Conservation (phyloP, 2,113 vertebrate genomes). For the Rhinogobius similis region DNA sequence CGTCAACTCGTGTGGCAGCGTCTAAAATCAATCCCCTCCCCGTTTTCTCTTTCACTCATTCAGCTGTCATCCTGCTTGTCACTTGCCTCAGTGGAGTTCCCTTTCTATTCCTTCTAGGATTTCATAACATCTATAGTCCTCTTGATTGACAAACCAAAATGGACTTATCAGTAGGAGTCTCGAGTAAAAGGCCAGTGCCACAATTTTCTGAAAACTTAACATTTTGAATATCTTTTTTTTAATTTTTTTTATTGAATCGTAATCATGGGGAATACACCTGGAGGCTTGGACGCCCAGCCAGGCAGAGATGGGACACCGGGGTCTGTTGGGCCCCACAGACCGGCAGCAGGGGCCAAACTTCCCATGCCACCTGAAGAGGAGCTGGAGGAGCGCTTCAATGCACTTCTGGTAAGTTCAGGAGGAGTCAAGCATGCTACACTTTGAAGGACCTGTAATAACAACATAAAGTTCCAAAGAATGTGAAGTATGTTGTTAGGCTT, state of each 20-base stretch:
- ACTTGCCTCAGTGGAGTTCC: constrained; percentile 47
- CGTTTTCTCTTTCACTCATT: constrained; percentile 33
- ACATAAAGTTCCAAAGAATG: constrained; percentile 43
- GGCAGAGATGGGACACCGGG: constrained; percentile 55
- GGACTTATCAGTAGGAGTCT: constrained; percentile 9
- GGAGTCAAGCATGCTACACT: not conserved
- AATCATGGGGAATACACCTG: constrained; percentile 87
- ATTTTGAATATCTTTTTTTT: constrained; percentile 2
- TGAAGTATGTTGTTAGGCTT: constrained; percentile 52
- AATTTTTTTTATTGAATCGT: constrained; percentile 16
- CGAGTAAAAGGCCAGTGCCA: constrained; percentile 32
- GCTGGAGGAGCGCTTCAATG: constrained; percentile 84
- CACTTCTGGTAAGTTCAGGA: constrained; percentile 83
- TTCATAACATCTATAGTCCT: constrained; percentile 53
- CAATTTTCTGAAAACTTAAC: constrained; percentile 7
- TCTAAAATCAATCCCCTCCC: constrained; percentile 12
- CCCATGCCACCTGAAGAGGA: constrained; percentile 83
- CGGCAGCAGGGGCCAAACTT: constrained; percentile 65
- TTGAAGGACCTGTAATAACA: constrained; percentile 10
- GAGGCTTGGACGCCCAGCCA: constrained; percentile 74
- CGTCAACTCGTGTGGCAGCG: not conserved
- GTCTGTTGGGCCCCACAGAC: constrained; percentile 52
- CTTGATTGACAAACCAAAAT: constrained; percentile 12
- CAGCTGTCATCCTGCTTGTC: constrained; percentile 59
- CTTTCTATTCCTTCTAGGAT: constrained; percentile 60